Percentiles rank a stretch among this genome's conserved stretches.
These are phyloP conservation scores for Psephotus haematonotus DNA, from an alignment of 2,113 vertebrate genomes.

Conservation along the genomic window DNA sequence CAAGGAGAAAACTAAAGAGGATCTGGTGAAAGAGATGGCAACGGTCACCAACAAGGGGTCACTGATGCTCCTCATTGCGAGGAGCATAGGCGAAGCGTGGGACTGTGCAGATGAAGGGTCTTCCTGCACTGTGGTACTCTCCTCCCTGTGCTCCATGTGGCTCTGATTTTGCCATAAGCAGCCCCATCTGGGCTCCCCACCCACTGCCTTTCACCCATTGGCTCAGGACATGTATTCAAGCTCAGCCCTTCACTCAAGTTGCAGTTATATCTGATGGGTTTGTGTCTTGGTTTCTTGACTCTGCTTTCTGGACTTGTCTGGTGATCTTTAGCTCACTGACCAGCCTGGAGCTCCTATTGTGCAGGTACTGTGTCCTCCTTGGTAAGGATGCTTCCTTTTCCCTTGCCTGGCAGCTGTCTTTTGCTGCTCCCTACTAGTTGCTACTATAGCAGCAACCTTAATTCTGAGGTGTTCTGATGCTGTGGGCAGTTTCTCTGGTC, in stretches of 20 bases:
- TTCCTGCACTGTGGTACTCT: background rate
- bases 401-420: rapidly evolving
- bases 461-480: background rate
- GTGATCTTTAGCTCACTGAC: rapidly evolving
- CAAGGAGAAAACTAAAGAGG: background rate
- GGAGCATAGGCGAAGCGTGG: background rate
- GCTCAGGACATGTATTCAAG: background rate
- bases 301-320: rapidly evolving
- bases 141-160: background rate
- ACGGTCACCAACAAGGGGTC: background rate
- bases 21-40: background rate
- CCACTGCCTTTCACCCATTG: background rate
- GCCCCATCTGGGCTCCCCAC: background rate
- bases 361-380: rapidly evolving
- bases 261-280: rapidly evolving
- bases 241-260: rapidly evolving
- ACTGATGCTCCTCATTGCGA: background rate
- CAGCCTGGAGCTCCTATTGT: rapidly evolving
- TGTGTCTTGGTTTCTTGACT: rapidly evolving
- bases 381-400: background rate
- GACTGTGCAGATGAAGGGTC: background rate
- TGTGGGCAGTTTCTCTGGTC: background rate
- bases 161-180: background rate
- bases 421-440: background rate
- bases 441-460: rapidly evolving